A percentile compares a stretch with the other conserved stretches of the same genome.
Conservation (phyloP, 2,797 vertebrate genomes). For the Heteromormyrus szaboi region DNA sequence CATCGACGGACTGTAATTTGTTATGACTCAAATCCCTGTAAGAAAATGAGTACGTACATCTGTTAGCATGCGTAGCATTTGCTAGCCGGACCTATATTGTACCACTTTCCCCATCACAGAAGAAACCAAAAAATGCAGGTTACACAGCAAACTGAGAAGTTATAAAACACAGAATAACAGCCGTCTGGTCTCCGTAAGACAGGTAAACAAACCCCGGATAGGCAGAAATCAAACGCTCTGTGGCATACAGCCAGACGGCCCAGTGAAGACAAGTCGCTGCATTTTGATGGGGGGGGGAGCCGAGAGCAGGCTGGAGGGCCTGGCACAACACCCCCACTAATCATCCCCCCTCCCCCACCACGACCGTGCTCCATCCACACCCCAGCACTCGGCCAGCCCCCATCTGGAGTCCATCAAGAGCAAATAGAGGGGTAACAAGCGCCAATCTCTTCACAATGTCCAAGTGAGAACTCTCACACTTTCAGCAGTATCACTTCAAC, state of each 20-base stretch:
- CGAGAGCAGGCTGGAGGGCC: constrained; percentile 59
- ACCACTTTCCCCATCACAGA: background rate
- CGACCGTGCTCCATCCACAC: constrained; percentile 75
- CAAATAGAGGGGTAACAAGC: constrained; percentile 62
- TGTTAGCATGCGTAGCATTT: background rate
- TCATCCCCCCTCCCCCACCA: constrained; percentile 52
- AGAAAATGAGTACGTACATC: constrained; percentile 23
- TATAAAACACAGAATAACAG: background rate
- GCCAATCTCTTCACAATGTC: constrained; percentile 63
- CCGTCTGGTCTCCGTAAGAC: constrained; percentile 20
- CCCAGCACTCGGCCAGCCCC: constrained; percentile 73
- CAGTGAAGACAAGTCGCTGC: constrained; percentile 50
- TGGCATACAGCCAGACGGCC: constrained; percentile 64
- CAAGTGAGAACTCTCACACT: constrained; percentile 48
- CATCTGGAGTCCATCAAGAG: constrained; percentile 94
- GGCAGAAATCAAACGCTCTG: constrained; percentile 23
- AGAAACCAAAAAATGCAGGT: background rate
- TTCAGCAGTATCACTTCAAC: constrained; percentile 2
- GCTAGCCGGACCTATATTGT: background rate
- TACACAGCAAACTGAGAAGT: background rate
- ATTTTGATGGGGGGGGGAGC: constrained; percentile 33
- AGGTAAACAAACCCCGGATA: constrained; percentile 30
- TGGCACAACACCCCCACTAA: constrained; percentile 54
- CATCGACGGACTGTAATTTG: constrained; percentile 76
- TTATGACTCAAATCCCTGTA: constrained; percentile 89